Evolutionary conservation across 1,140 invertebrate species (phyloP).

Genomic region (Augochlora pura): DNA sequence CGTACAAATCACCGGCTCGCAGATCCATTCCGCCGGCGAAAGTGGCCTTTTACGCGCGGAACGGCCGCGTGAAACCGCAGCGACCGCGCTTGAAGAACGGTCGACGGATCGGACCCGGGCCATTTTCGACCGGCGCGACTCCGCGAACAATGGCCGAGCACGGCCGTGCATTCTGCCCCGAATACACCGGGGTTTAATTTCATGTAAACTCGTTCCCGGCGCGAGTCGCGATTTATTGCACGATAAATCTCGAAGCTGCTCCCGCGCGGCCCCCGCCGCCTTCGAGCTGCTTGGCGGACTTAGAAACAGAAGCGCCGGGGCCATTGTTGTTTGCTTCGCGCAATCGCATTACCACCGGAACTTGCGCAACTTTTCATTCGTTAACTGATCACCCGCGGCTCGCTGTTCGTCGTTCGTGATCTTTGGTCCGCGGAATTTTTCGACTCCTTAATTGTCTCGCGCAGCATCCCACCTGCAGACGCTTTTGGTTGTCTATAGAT

Average conservation of each 20-base stretch:
- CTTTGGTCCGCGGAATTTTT: neutral
- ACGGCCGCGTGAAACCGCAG: neutral
- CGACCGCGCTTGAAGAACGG: neutral
- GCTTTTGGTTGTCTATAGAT: too few relatives aligned
- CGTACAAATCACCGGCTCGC: neutral
- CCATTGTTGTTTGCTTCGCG: constrained; percentile 9
- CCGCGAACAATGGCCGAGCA: constrained; percentile 19
- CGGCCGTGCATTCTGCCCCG: neutral
- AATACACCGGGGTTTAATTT: constrained; percentile 18
- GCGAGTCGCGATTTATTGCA: constrained; percentile 13
- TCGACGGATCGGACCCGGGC: neutral
- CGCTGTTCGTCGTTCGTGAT: neutral
- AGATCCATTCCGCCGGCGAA: neutral
- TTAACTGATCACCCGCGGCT: constrained; percentile 3
- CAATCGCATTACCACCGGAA: constrained; percentile 6
- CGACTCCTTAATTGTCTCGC: neutral
- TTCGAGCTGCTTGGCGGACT: neutral
- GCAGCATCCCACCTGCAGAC: neutral
- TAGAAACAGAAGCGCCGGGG: constrained; percentile 6
- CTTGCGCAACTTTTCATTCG: constrained; percentile 1
- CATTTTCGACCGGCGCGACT: neutral
- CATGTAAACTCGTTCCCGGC: constrained; percentile 20
- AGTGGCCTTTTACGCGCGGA: neutral
- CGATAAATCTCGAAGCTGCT: constrained; percentile 17
- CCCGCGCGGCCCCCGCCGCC: neutral